These are phyloP conservation scores for Gallinago undulata DNA, from an alignment of 2,113 vertebrate genomes.

Conservation along the genomic window DNA sequence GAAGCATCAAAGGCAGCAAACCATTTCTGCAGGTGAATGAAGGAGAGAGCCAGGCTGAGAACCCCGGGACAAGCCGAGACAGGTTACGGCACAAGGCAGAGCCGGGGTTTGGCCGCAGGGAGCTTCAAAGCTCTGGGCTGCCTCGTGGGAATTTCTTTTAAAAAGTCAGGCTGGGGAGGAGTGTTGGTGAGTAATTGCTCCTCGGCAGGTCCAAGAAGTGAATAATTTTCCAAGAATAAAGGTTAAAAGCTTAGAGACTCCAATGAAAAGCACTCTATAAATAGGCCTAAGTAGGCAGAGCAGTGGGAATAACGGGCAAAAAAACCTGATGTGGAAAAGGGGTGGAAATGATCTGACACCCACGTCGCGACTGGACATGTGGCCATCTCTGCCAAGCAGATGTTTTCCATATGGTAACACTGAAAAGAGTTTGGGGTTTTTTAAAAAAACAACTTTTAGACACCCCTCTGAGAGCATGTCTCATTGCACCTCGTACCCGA, in stretches of 20 bases:
- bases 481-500: rapidly evolving
- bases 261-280: neutral
- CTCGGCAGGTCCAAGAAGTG: slow-evolving; percentile 27
- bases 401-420: neutral
- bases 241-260: slow-evolving; percentile 13
- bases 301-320: neutral
- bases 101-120: neutral
- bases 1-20: slow-evolving; percentile 23
- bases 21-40: slow-evolving; percentile 54
- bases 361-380: rapidly evolving
- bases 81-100: neutral
- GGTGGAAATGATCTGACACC: neutral
- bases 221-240: slow-evolving; percentile 62
- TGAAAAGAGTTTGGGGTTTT: neutral
- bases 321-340: neutral
- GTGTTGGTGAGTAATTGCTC: neutral
- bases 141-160: slow-evolving; percentile 52
- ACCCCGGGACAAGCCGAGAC: neutral
- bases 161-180: slow-evolving; percentile 18
- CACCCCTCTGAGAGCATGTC: neutral
- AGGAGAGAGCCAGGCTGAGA: slow-evolving; percentile 38
- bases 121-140: neutral
- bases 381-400: neutral
- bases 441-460: neutral
- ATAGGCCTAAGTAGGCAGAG: slow-evolving; percentile 18